Evolutionary conservation across 2,113 vertebrate species (phyloP).

Genomic region (Paradoxurus hermaphroditus): DNA sequence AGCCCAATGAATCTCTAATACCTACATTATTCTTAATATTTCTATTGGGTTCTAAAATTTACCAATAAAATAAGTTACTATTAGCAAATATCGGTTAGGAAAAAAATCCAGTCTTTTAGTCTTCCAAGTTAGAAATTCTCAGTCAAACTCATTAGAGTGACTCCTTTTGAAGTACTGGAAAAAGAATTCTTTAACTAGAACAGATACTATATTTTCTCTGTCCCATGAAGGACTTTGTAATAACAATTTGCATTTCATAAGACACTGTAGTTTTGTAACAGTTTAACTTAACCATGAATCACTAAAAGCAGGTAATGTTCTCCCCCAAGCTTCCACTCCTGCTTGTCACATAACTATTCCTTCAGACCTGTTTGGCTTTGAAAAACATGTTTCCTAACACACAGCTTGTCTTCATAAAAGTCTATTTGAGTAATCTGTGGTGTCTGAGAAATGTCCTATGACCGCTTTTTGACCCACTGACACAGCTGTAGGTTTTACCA

Average conservation of each 20-base stretch:
- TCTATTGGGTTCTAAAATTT: neutral
- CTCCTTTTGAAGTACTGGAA: neutral
- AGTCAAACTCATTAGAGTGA: constrained; percentile 6
- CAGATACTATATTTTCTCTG: constrained; percentile 17
- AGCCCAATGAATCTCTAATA: neutral
- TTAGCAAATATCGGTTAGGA: neutral
- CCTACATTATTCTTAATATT: neutral
- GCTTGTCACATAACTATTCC: neutral
- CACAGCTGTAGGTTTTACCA: constrained; percentile 62
- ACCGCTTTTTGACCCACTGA: constrained; percentile 75
- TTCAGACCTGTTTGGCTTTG: neutral
- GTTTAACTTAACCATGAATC: constrained; percentile 9
- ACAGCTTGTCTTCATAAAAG: constrained; percentile 52
- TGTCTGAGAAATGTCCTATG: constrained; percentile 64
- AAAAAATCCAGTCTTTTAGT: neutral
- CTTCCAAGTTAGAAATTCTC: constrained; percentile 49
- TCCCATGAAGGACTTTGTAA: neutral
- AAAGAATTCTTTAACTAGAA: constrained; percentile 28
- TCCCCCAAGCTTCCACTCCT: neutral
- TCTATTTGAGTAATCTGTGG: constrained; percentile 37
- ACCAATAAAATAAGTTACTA: neutral
- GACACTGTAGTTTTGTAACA: constrained; percentile 26
- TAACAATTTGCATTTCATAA: constrained; percentile 17
- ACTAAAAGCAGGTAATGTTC: neutral
- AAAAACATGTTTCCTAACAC: constrained; percentile 55